phyloP scores from a whole-genome alignment of 2,888 invertebrate species.

The Drosophila cracens region DNA sequence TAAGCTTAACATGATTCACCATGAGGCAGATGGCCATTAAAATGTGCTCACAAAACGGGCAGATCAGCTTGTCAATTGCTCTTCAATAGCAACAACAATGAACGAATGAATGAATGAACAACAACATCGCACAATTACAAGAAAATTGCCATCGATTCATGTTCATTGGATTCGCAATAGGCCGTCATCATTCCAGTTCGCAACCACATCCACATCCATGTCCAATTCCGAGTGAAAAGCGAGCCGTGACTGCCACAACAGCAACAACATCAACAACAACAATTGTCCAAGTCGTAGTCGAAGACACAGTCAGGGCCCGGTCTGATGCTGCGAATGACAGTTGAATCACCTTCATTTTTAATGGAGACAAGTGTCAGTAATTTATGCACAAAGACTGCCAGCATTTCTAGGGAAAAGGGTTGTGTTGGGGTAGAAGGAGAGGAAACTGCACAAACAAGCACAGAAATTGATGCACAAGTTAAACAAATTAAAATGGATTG shows the following conservation, averaged over 20 bases:
- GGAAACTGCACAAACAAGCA: constrained; percentile 61
- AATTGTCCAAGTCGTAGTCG: constrained; percentile 25
- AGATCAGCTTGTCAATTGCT: constrained; percentile 59
- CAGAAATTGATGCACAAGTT: constrained; percentile 78
- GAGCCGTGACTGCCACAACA: constrained; percentile 68
- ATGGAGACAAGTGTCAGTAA: constrained; percentile 82
- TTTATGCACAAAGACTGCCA: constrained; percentile 71
- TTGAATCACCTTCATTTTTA: constrained; percentile 81
- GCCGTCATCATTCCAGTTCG: constrained; percentile 64
- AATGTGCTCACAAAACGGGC: constrained; percentile 38
- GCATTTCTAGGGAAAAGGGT: constrained; percentile 11
- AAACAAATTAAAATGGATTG: constrained; percentile 81
- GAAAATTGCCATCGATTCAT: constrained; percentile 81
- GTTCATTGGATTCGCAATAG: constrained; percentile 70
- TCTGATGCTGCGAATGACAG: constrained; percentile 68
- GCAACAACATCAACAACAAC: constrained; percentile 25
- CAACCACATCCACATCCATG: constrained; percentile 38
- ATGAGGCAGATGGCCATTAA: constrained; percentile 50
- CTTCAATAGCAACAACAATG: constrained; percentile 46
- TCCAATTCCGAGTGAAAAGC: constrained; percentile 65
- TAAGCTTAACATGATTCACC: constrained; percentile 45
- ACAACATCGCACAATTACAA: constrained; percentile 75
- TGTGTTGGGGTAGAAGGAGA: not conserved
- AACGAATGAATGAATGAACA: constrained; percentile 31
- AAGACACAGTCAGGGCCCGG: constrained; percentile 52